These are phyloP conservation scores for Carlito syrichta DNA, from an alignment of 2,113 vertebrate genomes.

Conservation along the genomic window DNA sequence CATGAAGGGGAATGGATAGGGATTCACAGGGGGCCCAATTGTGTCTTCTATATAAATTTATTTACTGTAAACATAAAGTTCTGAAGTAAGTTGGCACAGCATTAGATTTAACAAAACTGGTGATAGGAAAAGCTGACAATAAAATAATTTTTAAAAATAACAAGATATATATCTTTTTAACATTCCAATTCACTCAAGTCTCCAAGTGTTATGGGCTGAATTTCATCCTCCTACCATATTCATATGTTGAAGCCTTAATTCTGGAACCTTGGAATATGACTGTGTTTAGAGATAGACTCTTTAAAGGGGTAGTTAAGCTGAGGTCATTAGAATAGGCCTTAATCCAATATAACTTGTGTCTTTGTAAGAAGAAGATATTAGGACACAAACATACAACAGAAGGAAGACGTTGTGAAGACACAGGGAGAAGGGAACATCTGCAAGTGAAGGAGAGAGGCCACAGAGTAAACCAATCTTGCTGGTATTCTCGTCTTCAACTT, in stretches of 20 bases:
- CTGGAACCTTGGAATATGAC: background rate
- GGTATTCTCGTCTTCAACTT: background rate
- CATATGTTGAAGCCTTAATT: background rate
- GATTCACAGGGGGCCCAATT: fast-evolving
- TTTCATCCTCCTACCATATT: background rate
- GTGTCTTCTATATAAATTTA: background rate
- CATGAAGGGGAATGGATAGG: background rate
- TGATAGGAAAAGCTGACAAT: background rate
- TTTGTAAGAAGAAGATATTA: background rate
- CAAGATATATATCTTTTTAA: background rate
- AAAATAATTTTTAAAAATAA: background rate
- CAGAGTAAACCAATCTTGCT: background rate
- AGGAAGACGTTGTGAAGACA: background rate
- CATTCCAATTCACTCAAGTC: background rate
- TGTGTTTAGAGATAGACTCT: background rate
- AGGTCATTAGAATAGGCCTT: background rate
- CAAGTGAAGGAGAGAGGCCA: background rate
- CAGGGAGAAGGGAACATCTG: background rate
- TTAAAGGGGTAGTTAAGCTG: background rate
- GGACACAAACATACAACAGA: background rate
- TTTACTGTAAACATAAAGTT: background rate
- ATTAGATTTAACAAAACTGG: background rate
- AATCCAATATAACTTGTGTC: background rate
- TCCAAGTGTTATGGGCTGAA: background rate
- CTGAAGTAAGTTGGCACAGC: background rate